Evolutionary conservation across 2,797 vertebrate genomes (phyloP), one percentile per base, ranked within the genome.

Genomic region (Ceyx erithaca): DNA sequence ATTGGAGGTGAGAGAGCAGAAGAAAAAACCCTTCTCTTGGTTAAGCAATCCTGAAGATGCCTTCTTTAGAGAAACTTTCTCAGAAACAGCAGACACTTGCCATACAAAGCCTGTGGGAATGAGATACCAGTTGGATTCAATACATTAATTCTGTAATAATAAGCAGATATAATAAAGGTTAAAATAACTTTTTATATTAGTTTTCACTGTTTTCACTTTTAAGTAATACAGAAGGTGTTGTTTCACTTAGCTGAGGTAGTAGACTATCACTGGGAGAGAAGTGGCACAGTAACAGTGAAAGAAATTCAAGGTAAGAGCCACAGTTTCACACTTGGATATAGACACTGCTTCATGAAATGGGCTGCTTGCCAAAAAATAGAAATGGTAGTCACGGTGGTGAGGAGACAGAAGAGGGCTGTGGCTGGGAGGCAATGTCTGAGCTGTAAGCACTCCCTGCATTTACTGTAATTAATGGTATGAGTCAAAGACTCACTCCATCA

Each of bases 391-490:
- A 17, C 30, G 17, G 21, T 87, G 45, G 4, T 83, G 69, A 84
- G 40, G 57, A 92, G 26, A 12, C 57, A 63, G 63, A 85, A 80
- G 25, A 85, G 51, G 28, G 8, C 82, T n/a, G 31, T 73, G 83
- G 30, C 54, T 90, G 52, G 55, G 49, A 92, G 37, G 59, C 37
- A 75, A 40, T 28, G 37, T 51, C 51, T 73, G 76, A 88, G 46
- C 28, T 89, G 45, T 81, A 84, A 84, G 40, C 35, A 55, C 54
- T 57, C 13, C 35, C 17, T 40, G 73, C 14, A 22, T 84, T 91
- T 77, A 33, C 51, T 87, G 46, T 54, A 89, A 92, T 87, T 90
- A 83, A 93, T 82, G 13, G 13, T 17, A 18, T 69, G 57, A 91
- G 43, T 76, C 51, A 88, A 75, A 89, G 54, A 55, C 51, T 72